A percentile compares a stretch with the other conserved stretches of the same genome.
Evolutionary conservation across 1,140 invertebrate species (phyloP).

Genomic region (Limonius californicus): DNA sequence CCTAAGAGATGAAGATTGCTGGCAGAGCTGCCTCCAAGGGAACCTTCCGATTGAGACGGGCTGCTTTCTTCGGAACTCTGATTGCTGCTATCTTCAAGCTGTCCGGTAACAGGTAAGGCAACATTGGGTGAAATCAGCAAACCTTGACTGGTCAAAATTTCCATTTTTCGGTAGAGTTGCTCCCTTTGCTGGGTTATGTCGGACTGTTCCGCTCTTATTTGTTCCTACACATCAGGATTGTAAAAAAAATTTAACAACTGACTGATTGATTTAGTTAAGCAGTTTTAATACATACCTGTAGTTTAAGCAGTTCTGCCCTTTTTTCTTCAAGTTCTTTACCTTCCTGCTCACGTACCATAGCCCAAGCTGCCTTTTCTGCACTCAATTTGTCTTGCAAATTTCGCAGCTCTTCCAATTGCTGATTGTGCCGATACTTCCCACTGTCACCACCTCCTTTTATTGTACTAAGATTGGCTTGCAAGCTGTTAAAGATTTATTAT

Average conservation of each 20-base stretch:
- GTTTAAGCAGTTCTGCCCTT: conserved; percentile 53
- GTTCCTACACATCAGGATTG: conserved; percentile 58
- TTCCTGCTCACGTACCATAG: conserved; percentile 58
- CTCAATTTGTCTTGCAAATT: conserved; percentile 73
- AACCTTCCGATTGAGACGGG: conserved; percentile 44
- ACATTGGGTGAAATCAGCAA: conserved; percentile 57
- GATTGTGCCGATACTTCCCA: conserved; percentile 62
- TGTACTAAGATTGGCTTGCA: conserved; percentile 62
- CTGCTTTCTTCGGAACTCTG: conserved; percentile 45
- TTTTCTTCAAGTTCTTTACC: conserved; percentile 65
- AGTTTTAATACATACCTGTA: conserved; percentile 47
- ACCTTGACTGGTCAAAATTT: conserved; percentile 70
- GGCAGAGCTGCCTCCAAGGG: conserved; percentile 41
- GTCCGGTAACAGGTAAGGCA: conserved; percentile 34
- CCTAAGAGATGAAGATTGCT: conserved; percentile 42
- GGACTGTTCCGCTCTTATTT: conserved; percentile 68
- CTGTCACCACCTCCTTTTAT: conserved; percentile 50
- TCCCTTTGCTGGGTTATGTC: conserved; percentile 84
- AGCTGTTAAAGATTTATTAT: conserved; percentile 46
- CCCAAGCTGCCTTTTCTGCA: conserved; percentile 76
- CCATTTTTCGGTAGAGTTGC: conserved; percentile 77
- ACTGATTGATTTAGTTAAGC: no score
- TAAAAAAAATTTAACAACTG: background rate
- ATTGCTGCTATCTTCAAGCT: conserved; percentile 43
- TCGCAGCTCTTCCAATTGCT: conserved; percentile 68